Evolutionary conservation across 2,888 invertebrate species (phyloP), one percentile per base, ranked within the genome.

Genomic region (Cataglyphis altisquamis): DNA sequence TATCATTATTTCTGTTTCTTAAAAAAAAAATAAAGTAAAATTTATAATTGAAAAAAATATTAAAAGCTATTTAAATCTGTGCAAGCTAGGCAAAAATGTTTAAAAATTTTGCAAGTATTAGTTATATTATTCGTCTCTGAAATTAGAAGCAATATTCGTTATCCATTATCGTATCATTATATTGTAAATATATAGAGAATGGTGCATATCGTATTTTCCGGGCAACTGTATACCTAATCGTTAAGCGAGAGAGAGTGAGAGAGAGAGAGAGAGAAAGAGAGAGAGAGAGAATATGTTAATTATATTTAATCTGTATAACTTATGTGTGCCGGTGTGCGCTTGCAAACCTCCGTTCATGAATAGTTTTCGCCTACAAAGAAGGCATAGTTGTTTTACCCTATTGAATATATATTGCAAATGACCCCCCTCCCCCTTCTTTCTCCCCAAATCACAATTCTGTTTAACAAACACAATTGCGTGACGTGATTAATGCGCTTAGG

Each of bases 221-320:
- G 8, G 15, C 10, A 32, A 39, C 21, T n/a, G 41, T 4, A n/a
- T n/a, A 18, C 18, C 0, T 60, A 36, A 78, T 21, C 25, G 36
- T 48, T 25, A 52, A 52, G 52, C 12, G 48, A 52, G 41, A 32
- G 45, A 25, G 62, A 83, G 83, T 66, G 64, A 29, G 29, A 29
- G 0, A 32, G 32, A 32, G 32, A 32, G 32, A 32, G 0, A 0
- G 36, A 36, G 45, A 25, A 41, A 85, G 32, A 32, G 32, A 32
- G 32, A 6, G 39, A 52, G 41, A 32, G 45, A 25, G 63, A 85
- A 84, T 70, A 62, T 62, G 81, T 73, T 83, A 88, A 88, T 88
- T 77, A 84, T 77, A 73, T 62, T 48, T 81, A 83, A 86, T 81
- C 62, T 39, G 36, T 75, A 60, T 75, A 62, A 77, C 63, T 74